Conservation (phyloP, 2,888 invertebrate genomes). For the Entomobrya proxima region DNA sequence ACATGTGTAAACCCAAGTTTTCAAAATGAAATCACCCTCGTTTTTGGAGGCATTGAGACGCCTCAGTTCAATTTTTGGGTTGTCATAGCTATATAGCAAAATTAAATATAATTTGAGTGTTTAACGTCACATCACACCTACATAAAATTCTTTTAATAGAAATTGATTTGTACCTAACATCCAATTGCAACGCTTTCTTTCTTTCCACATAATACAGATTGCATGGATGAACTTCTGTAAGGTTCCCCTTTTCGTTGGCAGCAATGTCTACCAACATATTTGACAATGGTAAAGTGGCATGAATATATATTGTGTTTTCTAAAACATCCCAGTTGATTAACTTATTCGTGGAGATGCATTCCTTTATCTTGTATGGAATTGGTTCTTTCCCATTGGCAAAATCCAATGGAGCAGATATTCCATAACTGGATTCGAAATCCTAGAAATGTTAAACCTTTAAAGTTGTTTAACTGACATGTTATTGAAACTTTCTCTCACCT, state of each 20-base stretch:
- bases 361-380: not conserved
- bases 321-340: conserved; percentile 29
- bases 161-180: not conserved
- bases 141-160: not conserved
- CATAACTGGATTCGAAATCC: conserved; percentile 15
- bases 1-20: conserved; percentile 36
- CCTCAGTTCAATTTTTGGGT: not conserved
- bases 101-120: no score
- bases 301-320: not conserved
- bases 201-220: not conserved
- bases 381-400: not conserved
- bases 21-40: conserved; percentile 30
- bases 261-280: not conserved
- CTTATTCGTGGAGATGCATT: not conserved
- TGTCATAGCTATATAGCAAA: no score
- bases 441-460: not conserved
- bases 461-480: not conserved
- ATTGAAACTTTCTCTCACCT: conserved; percentile 19
- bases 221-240: not conserved
- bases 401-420: conserved; percentile 34
- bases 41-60: not conserved
- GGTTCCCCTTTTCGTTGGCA: not conserved
- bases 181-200: not conserved
- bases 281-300: not conserved
- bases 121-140: no score